These are phyloP conservation scores for Holothuria scabra DNA, from an alignment of 53 echinoderm and acorn worm species.

Conservation along the genomic window DNA sequence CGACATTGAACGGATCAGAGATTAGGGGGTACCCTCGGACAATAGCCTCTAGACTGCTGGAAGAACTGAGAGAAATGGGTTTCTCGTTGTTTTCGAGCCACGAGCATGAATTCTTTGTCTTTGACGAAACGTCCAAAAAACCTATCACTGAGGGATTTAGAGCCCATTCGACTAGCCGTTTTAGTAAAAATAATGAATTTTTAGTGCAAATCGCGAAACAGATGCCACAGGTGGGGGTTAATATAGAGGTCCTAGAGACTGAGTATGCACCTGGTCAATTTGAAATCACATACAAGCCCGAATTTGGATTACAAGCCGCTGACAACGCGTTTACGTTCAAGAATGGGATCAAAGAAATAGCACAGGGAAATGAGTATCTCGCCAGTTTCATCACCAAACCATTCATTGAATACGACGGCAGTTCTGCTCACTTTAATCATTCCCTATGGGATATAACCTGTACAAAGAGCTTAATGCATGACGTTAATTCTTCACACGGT, in stretches of 20 bases:
- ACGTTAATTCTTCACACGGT: slow-evolving; percentile 47
- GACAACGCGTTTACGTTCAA: slow-evolving; percentile 77
- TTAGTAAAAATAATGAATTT: slow-evolving; percentile 40
- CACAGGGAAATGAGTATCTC: slow-evolving; percentile 49
- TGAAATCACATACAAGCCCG: slow-evolving; percentile 70
- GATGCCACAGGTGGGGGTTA: slow-evolving; percentile 65
- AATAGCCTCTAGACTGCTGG: slow-evolving; percentile 74
- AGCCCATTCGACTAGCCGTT: slow-evolving; percentile 61
- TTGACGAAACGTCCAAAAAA: slow-evolving; percentile 68
- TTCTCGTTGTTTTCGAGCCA: slow-evolving; percentile 81
- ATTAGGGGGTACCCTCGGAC: slow-evolving; percentile 69
- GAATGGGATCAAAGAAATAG: slow-evolving; percentile 75
- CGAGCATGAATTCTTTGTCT: slow-evolving; percentile 88
- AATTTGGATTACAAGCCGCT: slow-evolving; percentile 69
- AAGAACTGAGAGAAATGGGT: slow-evolving; percentile 62
- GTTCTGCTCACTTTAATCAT: slow-evolving; percentile 63
- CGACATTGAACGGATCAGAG: slow-evolving; percentile 42
- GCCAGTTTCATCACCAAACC: slow-evolving; percentile 73
- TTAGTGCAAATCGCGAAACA: slow-evolving; percentile 55
- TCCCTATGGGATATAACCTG: slow-evolving; percentile 62
- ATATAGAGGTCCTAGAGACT: slow-evolving; percentile 64
- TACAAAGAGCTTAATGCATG: slow-evolving; percentile 49
- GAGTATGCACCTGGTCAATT: slow-evolving; percentile 72
- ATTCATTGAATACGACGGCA: slow-evolving; percentile 48
- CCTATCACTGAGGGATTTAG: slow-evolving; percentile 64